Base-by-base conservation (phyloP, 2,113 vertebrate genomes). In the Murina feae region DNA sequence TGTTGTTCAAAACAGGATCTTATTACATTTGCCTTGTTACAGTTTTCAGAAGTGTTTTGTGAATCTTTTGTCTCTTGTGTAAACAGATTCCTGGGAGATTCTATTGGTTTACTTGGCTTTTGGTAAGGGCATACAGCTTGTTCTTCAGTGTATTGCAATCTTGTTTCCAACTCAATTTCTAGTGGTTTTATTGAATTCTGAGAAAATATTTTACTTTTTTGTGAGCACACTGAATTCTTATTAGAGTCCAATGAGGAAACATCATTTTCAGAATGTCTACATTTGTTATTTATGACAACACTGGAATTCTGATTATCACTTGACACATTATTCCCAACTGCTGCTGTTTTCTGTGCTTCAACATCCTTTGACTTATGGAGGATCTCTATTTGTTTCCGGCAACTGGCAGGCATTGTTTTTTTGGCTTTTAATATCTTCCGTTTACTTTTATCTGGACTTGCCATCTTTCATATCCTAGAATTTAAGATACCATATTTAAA, bases 381-480 rank as follows among this genome's bases (percentile, higher is more conserved):
- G 20, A 95, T 82, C 87, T 97, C 87, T 65, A 53, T 11, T 94
- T 97, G 97, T 58, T 98, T 98, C 83, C 35, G 78, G 69, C 94
- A 97, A 93, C 90, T 98, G 81, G 35, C 11, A 86, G 92, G 78
- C 96, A 97, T 97, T 5, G 91, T 94, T 63, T 97, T 97, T 80
- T 92, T 97, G 44, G 81, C 96, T 93, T 79, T 97, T 92, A 96
- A 63, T 83, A 39, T 11, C 87, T 98, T 97, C 78, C 9, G 82
- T 12, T 37, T 86, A 90, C 65, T 94, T 83, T 4, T 87, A 65
- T 95, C 95, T 80, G 93, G 93, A 95, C 90, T 89, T 65, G 94
- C 93, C 97, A 96, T 97, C 35, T 93, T 96, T 96, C 9, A 30
- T 81, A 92, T 32, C 86, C 96, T 97, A 39, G 44, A 97, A 82